These are phyloP conservation scores for Rhineura floridana DNA, from an alignment of 2,113 vertebrate genomes.

Conservation along the genomic window DNA sequence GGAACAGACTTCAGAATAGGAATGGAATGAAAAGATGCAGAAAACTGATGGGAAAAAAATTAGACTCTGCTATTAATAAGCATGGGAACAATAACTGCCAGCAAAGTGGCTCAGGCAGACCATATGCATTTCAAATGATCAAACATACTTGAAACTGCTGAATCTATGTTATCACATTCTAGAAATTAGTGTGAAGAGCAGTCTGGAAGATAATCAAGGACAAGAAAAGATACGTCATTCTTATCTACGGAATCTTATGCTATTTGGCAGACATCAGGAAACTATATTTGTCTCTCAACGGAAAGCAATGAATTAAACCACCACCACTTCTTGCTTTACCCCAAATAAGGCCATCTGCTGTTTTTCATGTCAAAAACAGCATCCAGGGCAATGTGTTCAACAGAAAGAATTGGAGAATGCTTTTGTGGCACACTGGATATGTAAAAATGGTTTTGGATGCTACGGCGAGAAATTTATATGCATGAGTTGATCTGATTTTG, in stretches of 20 bases:
- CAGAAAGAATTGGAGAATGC: slow-evolving; percentile 41
- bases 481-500: background rate
- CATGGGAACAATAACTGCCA: background rate
- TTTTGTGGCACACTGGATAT: slow-evolving; percentile 44
- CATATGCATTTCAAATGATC: background rate
- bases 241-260: slow-evolving; percentile 32
- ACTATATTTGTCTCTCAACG: slow-evolving; percentile 5
- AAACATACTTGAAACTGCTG: background rate
- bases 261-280: slow-evolving; percentile 9
- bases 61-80: background rate
- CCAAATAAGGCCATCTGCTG: slow-evolving; percentile 54
- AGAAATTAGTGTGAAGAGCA: slow-evolving; percentile 25
- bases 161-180: background rate
- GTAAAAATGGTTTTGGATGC: background rate
- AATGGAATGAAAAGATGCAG: background rate
- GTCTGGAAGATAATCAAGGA: slow-evolving; percentile 23
- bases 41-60: background rate
- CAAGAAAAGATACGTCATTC: slow-evolving; percentile 2
- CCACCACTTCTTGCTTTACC: slow-evolving; percentile 29
- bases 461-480: background rate
- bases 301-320: slow-evolving; percentile 51
- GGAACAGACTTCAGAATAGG: background rate
- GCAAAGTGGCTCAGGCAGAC: background rate
- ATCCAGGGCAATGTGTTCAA: slow-evolving; percentile 45
- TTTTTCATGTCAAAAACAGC: slow-evolving; percentile 56